These are phyloP conservation scores for Leucoma salicis DNA, from an alignment of 2,888 invertebrate species.

Conservation along the genomic window DNA sequence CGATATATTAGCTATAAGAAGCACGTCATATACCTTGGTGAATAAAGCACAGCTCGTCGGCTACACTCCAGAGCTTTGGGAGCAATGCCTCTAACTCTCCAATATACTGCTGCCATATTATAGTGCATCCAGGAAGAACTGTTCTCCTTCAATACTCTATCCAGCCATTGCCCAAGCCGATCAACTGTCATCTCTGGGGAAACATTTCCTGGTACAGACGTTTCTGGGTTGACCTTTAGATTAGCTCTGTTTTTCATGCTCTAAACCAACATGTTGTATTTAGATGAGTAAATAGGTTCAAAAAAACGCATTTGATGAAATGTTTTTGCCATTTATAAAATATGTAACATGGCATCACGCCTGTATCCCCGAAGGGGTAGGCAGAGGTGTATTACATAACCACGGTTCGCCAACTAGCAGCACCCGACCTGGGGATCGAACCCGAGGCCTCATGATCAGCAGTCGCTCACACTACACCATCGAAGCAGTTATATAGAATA, in stretches of 20 bases:
- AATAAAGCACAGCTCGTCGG: slow-evolving; percentile 87
- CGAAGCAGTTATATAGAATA: background rate
- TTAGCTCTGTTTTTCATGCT: slow-evolving; percentile 60
- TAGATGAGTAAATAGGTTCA: too few species aligned
- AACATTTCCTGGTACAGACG: slow-evolving; percentile 46
- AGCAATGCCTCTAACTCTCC: slow-evolving; percentile 88
- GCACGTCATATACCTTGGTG: slow-evolving; percentile 86
- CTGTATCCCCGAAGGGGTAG: too few species aligned
- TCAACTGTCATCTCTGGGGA: slow-evolving; percentile 56
- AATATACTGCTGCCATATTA: slow-evolving; percentile 90
- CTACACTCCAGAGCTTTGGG: slow-evolving; percentile 91
- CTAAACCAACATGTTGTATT: slow-evolving; percentile 41
- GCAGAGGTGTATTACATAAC: too few species aligned
- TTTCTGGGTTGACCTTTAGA: slow-evolving; percentile 52
- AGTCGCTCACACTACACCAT: too few species aligned
- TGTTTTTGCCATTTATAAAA: too few species aligned
- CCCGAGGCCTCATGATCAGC: too few species aligned
- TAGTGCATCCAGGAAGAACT: slow-evolving; percentile 90
- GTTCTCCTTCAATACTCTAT: slow-evolving; percentile 84
- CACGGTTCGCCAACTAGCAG: too few species aligned
- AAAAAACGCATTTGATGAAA: too few species aligned
- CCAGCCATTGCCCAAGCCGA: slow-evolving; percentile 84
- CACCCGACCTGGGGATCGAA: too few species aligned
- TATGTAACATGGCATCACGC: too few species aligned
- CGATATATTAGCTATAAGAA: too few species aligned